Conservation (phyloP, 2,113 vertebrate species). For the Bujurquina vittata region DNA sequence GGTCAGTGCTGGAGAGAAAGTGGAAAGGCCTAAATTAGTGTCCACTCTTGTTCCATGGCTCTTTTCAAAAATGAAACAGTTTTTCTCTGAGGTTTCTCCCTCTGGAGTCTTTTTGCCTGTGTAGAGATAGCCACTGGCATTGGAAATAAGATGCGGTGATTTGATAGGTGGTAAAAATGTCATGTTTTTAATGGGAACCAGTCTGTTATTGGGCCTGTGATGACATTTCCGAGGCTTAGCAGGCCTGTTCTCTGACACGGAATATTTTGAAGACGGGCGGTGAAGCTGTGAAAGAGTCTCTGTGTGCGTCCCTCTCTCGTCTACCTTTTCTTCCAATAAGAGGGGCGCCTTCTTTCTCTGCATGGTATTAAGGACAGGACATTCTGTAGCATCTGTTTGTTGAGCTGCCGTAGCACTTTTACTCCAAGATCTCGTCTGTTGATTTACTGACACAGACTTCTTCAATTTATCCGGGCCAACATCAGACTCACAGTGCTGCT, state of each 20-base stretch:
- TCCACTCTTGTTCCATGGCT: constrained; percentile 24
- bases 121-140: constrained; percentile 1
- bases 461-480: not conserved
- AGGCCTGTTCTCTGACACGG: constrained; percentile 12
- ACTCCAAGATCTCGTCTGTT: constrained; percentile 1
- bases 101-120: constrained; percentile 6
- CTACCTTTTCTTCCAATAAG: not conserved
- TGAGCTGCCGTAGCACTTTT: not conserved
- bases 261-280: constrained; percentile 19
- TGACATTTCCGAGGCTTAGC: constrained; percentile 38
- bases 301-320: not conserved
- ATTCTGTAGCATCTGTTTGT: constrained; percentile 35
- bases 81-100: constrained; percentile 3
- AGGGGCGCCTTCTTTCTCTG: constrained; percentile 10
- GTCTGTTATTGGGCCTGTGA: constrained; percentile 17
- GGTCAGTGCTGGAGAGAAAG: not conserved
- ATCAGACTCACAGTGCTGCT: constrained; percentile 11
- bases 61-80: constrained; percentile 1
- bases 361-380: not conserved
- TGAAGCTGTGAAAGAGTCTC: not conserved
- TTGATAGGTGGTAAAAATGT: constrained; percentile 75
- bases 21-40: not conserved
- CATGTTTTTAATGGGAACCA: constrained; percentile 69
- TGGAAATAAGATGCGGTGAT: constrained; percentile 17
- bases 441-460: constrained; percentile 2